A percentile compares a stretch with the other conserved stretches of the same genome.
phyloP scores from a whole-genome alignment of 2,797 vertebrate species.

The Molossus molossus region DNA sequence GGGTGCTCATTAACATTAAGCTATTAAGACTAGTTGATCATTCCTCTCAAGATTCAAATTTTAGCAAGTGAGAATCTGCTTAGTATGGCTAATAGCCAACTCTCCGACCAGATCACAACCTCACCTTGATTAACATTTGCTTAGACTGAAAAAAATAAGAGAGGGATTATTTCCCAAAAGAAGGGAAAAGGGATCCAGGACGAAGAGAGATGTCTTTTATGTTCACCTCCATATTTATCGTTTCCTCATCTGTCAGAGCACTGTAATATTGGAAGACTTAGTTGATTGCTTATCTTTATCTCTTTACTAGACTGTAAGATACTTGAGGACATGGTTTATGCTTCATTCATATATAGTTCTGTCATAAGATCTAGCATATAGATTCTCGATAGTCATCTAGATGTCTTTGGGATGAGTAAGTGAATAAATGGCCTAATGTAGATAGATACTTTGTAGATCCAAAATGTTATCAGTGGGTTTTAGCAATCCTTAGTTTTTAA shows the following conservation, averaged over 20 bases:
- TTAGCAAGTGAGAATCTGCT: not conserved
- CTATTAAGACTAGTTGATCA: not conserved
- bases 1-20: not conserved
- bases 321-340: not conserved
- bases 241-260: not conserved
- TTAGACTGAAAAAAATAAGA: not conserved
- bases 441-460: not conserved
- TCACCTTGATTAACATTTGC: not conserved
- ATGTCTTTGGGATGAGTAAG: not conserved
- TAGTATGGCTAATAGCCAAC: not conserved
- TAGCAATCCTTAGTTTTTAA: constrained; percentile 27
- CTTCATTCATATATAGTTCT: not conserved
- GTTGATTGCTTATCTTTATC: not conserved
- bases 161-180: not conserved
- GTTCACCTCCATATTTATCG: not conserved
- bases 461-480: constrained; percentile 1
- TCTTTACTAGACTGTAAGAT: not conserved
- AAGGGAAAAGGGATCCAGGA: not conserved
- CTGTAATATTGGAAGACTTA: not conserved
- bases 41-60: not conserved
- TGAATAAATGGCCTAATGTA: not conserved
- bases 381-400: not conserved
- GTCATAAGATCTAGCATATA: not conserved
- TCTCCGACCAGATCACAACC: not conserved
- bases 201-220: not conserved